Conservation (phyloP, 2,888 invertebrate species). For the Microchrysa polita region DNA sequence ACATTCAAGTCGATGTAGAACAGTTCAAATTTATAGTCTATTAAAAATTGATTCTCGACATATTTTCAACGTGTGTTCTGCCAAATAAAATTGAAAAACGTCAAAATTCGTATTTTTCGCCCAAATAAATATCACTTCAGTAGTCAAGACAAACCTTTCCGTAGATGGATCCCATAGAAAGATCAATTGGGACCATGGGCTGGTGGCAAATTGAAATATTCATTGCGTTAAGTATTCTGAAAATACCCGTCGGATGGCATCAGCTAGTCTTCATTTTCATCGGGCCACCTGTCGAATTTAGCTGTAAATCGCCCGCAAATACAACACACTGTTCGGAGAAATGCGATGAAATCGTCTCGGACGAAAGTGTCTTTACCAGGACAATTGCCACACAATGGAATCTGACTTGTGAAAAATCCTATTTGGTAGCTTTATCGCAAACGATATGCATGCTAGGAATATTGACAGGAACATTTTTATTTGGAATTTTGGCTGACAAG, state of each 20-base stretch:
- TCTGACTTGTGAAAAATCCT: constrained; percentile 73
- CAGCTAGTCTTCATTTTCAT: constrained; percentile 81
- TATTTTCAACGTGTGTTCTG: too few relatives aligned
- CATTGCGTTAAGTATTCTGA: constrained; percentile 73
- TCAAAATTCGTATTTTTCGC: too few relatives aligned
- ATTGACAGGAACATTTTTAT: constrained; percentile 75
- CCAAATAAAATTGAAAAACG: too few relatives aligned
- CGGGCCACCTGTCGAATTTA: constrained; percentile 72
- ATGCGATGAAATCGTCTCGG: constrained; percentile 70
- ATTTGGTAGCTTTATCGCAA: constrained; percentile 76
- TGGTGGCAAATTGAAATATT: constrained; percentile 80
- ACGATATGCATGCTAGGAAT: constrained; percentile 80
- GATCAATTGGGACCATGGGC: constrained; percentile 76
- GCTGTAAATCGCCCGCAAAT: constrained; percentile 62
- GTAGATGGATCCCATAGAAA: constrained; percentile 75
- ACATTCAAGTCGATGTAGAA: too few relatives aligned
- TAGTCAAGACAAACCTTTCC: too few relatives aligned
- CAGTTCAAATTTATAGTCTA: too few relatives aligned
- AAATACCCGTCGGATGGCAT: constrained; percentile 84
- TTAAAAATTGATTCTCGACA: too few relatives aligned
- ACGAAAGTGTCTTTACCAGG: constrained; percentile 71
- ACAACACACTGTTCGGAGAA: constrained; percentile 64
- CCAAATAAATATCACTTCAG: too few relatives aligned
- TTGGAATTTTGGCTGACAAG: constrained; percentile 79
- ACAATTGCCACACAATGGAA: constrained; percentile 80